A percentile compares a stretch with the other conserved stretches of the same genome.
Evolutionary conservation across 2,888 invertebrate genomes (phyloP).

Genomic region (Diarsia mendica): DNA sequence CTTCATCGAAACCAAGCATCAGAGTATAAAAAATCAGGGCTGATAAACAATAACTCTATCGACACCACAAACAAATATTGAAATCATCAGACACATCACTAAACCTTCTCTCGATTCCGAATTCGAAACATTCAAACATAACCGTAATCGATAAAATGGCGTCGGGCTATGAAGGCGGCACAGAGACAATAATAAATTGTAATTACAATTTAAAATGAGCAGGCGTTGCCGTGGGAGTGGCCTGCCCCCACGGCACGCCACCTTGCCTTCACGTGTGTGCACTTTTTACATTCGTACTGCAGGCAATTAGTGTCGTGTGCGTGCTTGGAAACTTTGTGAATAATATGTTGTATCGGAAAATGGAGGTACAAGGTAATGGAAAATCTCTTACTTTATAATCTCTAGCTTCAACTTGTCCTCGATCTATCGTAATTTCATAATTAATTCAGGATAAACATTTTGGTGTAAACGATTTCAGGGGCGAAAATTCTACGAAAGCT

Average conservation of each 20-base stretch:
- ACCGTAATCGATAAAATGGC: constrained; percentile 88
- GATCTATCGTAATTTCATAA: neutral
- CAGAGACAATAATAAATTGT: constrained; percentile 90
- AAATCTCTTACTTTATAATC: constrained; percentile 34
- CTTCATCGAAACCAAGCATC: neutral
- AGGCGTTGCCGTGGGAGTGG: constrained; percentile 88
- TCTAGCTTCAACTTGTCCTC: neutral
- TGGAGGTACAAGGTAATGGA: constrained; percentile 31
- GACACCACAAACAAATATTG: constrained; percentile 1
- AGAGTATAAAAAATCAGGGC: neutral
- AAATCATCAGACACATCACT: constrained; percentile 18
- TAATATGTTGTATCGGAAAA: constrained; percentile 64
- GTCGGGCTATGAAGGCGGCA: constrained; percentile 87
- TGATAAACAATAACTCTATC: neutral
- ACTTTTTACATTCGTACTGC: constrained; percentile 81
- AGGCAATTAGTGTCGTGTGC: constrained; percentile 80
- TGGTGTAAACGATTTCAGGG: neutral
- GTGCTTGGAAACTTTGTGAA: constrained; percentile 65
- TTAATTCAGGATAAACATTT: neutral
- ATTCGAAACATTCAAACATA: constrained; percentile 70
- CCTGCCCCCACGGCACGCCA: constrained; percentile 81
- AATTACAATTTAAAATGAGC: constrained; percentile 91
- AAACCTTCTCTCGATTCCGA: constrained; percentile 46
- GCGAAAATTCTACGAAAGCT: neutral
- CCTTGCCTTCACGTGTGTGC: constrained; percentile 83